Percentiles rank a stretch among this genome's conserved stretches.
phyloP scores from a whole-genome alignment of 1,140 invertebrate genomes.

The Neodiprion pinetum region DNA sequence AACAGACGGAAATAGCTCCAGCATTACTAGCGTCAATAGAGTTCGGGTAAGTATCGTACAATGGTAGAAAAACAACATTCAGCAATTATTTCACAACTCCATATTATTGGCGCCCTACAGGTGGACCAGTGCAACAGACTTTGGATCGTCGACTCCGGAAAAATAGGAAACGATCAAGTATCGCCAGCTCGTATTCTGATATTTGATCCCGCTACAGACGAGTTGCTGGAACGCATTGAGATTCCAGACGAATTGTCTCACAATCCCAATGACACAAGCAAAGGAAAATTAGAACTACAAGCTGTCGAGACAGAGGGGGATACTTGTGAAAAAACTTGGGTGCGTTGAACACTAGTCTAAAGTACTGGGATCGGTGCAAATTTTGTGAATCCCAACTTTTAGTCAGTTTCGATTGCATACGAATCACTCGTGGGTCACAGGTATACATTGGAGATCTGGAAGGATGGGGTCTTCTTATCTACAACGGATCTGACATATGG shows the following conservation, averaged over 20 bases:
- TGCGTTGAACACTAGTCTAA: conserved; percentile 21
- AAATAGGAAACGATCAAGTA: conserved; percentile 47
- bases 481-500: conserved; percentile 32
- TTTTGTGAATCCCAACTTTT: too few relatives aligned
- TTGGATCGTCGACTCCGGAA: conserved; percentile 61
- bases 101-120: conserved; percentile 41
- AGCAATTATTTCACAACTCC: not conserved
- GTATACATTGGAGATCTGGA: conserved; percentile 54
- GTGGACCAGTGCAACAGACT: conserved; percentile 59
- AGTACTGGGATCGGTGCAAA: too few relatives aligned
- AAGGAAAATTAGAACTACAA: conserved; percentile 37
- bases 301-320: conserved; percentile 30
- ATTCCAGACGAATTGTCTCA: conserved; percentile 45
- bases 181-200: conserved; percentile 59
- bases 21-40: conserved; percentile 37
- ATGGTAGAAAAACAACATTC: not conserved
- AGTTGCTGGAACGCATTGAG: conserved; percentile 49
- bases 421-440: conserved; percentile 22
- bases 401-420: too few relatives aligned
- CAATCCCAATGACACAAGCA: conserved; percentile 24
- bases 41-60: conserved; percentile 13
- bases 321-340: conserved; percentile 23
- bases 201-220: conserved; percentile 55
- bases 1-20: conserved; percentile 22
- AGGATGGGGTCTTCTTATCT: conserved; percentile 47